These are phyloP conservation scores for Phyto melanocephala DNA, from an alignment of 2,888 invertebrate species.

Conservation along the genomic window DNA sequence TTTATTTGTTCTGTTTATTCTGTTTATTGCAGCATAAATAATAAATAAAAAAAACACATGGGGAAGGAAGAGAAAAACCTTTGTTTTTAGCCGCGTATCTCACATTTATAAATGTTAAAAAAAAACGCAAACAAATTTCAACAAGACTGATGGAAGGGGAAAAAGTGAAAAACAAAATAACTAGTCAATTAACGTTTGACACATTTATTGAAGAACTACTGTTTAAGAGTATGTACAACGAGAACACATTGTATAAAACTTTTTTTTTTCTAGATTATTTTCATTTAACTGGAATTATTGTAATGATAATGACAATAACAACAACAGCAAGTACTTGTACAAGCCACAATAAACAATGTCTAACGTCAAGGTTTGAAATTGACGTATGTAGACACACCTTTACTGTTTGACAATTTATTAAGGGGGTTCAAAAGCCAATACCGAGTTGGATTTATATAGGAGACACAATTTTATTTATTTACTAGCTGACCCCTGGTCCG, in stretches of 20 bases:
- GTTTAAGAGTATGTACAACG: slow-evolving; percentile 50
- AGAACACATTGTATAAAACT: not conserved
- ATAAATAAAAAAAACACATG: not conserved
- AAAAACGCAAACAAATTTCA: not conserved
- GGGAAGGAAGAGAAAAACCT: slow-evolving; percentile 34
- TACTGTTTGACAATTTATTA: slow-evolving; percentile 12
- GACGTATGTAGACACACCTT: slow-evolving; percentile 37
- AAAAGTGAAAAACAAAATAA: slow-evolving; percentile 15
- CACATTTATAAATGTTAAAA: not conserved
- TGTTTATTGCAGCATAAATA: slow-evolving; percentile 16
- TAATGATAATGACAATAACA: slow-evolving; percentile 21
- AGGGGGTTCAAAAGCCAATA: no score
- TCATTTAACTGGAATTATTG: slow-evolving; percentile 12
- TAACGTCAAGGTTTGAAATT: slow-evolving; percentile 23
- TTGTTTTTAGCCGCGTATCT: slow-evolving; percentile 51
- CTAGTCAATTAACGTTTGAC: slow-evolving; percentile 60
- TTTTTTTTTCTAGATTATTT: not conserved
- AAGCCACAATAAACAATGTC: slow-evolving; percentile 19
- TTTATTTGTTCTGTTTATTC: slow-evolving; percentile 3
- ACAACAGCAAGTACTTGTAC: not conserved
- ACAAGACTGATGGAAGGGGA: not conserved
- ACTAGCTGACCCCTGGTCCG: no score
- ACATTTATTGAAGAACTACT: slow-evolving; percentile 67
- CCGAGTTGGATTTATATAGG: no score
- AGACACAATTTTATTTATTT: no score